Evolutionary conservation across 2,797 vertebrate genomes (phyloP).

Genomic region (Gymnopithys bicolor): DNA sequence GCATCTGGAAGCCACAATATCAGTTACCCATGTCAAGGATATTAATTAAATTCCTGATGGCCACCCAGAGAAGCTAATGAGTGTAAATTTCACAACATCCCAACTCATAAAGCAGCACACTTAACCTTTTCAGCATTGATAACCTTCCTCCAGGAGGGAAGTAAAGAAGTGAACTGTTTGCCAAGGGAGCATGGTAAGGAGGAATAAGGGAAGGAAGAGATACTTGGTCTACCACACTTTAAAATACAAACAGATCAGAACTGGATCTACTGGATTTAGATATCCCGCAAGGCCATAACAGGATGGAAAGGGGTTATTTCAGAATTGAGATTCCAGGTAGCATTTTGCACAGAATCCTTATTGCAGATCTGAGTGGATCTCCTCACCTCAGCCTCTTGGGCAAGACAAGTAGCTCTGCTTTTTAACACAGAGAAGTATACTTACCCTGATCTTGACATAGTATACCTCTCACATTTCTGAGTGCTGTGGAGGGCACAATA

Average conservation of each 20-base stretch:
- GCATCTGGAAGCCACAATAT: conserved; percentile 48
- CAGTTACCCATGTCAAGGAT: conserved; percentile 34
- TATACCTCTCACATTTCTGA: not conserved
- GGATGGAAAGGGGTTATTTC: not conserved
- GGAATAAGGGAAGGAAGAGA: not conserved
- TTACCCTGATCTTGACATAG: not conserved
- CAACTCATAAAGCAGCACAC: conserved; percentile 33
- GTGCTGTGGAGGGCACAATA: not conserved
- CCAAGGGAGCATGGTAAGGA: not conserved
- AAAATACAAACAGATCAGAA: not conserved
- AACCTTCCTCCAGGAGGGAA: conserved; percentile 10
- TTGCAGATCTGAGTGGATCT: not conserved
- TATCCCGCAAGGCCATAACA: not conserved
- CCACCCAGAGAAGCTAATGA: conserved; percentile 61
- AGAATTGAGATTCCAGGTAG: not conserved
- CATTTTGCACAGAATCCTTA: not conserved
- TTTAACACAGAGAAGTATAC: not conserved
- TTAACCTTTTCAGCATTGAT: conserved; percentile 7
- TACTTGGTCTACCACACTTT: not conserved
- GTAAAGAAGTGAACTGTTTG: not conserved
- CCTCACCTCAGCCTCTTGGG: not conserved
- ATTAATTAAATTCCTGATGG: conserved; percentile 64
- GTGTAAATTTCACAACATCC: conserved; percentile 47
- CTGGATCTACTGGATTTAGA: not conserved
- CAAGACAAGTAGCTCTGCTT: not conserved